Conservation (phyloP, 2,797 vertebrate genomes). For the Lepidocolaptes lacrymiger region DNA sequence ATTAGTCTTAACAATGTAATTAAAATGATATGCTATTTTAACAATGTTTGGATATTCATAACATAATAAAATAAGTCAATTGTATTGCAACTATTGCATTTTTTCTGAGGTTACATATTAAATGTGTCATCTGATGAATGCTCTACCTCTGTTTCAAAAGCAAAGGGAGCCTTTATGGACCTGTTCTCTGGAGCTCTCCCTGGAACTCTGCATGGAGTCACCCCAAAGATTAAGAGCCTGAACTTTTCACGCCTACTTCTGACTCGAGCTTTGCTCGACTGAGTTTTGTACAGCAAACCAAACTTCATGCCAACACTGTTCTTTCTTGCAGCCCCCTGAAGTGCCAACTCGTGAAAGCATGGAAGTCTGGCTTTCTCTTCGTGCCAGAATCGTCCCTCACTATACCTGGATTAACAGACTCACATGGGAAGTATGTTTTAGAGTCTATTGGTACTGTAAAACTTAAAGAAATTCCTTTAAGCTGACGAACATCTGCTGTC, state of each 20-base stretch:
- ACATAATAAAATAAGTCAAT: neutral
- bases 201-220: neutral
- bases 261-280: neutral
- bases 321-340: neutral
- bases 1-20: neutral
- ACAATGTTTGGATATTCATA: neutral
- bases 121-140: neutral
- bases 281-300: neutral
- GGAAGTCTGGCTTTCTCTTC: neutral
- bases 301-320: neutral
- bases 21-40: neutral
- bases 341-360: neutral
- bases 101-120: neutral
- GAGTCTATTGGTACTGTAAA: neutral
- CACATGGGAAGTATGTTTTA: neutral
- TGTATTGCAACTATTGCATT: neutral
- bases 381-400: fast-evolving
- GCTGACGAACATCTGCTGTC: neutral
- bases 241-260: neutral
- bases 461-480: neutral
- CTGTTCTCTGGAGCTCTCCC: neutral
- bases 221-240: neutral
- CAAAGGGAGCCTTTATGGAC: neutral
- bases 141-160: neutral
- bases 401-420: neutral